Conservation (phyloP, 2,888 invertebrate species). For the Allygus modestus region DNA sequence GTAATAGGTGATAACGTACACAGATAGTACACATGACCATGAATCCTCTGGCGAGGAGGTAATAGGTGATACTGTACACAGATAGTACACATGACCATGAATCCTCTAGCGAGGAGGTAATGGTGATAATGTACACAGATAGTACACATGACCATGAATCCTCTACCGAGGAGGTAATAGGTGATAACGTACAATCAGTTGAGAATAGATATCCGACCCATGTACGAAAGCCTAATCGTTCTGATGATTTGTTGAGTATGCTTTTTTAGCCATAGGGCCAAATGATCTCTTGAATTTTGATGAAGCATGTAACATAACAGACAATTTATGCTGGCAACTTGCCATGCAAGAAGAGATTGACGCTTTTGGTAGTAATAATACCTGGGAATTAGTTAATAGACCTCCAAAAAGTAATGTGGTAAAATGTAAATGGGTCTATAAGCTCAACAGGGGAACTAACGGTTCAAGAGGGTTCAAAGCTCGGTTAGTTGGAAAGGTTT, state of each 20-base stretch:
- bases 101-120: no score
- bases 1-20: not conserved
- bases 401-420: slow-evolving; percentile 35
- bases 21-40: no score
- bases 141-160: no score
- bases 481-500: no score
- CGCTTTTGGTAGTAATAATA: slow-evolving; percentile 24
- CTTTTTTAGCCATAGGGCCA: not conserved
- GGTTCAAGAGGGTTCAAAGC: no score
- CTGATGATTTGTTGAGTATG: not conserved
- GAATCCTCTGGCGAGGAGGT: slow-evolving; percentile 5
- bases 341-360: not conserved
- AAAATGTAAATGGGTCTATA: slow-evolving; percentile 60
- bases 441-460: not conserved
- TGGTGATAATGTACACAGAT: no score
- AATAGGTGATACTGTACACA: no score
- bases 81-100: no score
- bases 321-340: not conserved
- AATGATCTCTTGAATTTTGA: not conserved
- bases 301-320: not conserved
- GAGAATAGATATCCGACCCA: not conserved
- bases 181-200: not conserved
- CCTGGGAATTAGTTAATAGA: slow-evolving; percentile 62
- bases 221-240: not conserved
- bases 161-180: no score